Evolutionary conservation across 2,113 vertebrate genomes (phyloP).

Genomic region (Andinoacara biseriatus): DNA sequence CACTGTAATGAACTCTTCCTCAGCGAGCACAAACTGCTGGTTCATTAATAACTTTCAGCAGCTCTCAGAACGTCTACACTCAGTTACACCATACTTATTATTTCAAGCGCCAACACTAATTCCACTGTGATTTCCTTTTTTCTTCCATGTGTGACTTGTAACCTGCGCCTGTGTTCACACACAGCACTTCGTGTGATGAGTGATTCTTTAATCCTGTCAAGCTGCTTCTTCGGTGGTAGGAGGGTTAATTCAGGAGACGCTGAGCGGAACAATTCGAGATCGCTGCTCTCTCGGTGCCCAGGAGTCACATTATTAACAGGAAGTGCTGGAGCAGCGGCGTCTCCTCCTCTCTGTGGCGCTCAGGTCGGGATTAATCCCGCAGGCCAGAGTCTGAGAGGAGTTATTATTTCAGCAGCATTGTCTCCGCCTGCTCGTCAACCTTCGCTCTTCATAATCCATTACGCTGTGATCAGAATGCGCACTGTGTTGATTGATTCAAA

Average conservation of each 20-base stretch:
- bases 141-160: neutral
- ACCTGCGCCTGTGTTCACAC: neutral
- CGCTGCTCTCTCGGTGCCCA: neutral
- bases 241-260: constrained; percentile 56
- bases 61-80: neutral
- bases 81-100: neutral
- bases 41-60: neutral
- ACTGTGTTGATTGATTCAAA: constrained; percentile 56
- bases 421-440: neutral
- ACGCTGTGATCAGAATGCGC: constrained; percentile 51
- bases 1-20: rapidly evolving
- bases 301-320: constrained; percentile 46
- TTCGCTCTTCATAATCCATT: constrained; percentile 47
- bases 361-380: constrained; percentile 45
- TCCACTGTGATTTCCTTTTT: neutral
- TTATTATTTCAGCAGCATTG: constrained; percentile 22
- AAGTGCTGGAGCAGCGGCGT: constrained; percentile 6
- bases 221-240: constrained; percentile 13
- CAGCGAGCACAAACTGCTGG: neutral
- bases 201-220: constrained; percentile 45
- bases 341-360: neutral
- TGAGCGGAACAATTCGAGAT: constrained; percentile 66
- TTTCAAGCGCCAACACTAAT: neutral
- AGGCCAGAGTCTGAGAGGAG: neutral
- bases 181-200: neutral